Evolutionary conservation across 2,888 invertebrate genomes (phyloP), one percentile per base, ranked within the genome.

Genomic region (Clepsis dumicolana): DNA sequence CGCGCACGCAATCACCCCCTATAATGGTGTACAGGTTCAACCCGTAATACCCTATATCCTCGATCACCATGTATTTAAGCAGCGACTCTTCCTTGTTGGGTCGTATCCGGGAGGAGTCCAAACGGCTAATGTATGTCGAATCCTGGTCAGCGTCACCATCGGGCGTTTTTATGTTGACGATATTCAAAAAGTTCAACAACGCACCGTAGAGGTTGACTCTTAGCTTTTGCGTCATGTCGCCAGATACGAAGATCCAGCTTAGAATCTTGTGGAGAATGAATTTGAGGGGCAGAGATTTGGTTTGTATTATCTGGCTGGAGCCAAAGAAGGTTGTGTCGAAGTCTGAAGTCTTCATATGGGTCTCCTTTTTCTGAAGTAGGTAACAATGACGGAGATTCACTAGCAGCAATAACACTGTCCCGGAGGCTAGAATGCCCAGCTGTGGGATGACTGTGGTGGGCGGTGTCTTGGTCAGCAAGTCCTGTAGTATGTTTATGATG

Each of bases 121-220:
- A 82, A 0, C 96, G 94, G 64, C 95, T 95, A 0, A 96, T 94
- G 69, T 96, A 96, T 0, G 95, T 95, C 21, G 85, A 88, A 63
- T 91, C 73, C 50, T 88, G 91, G 38, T 89, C 88, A 14, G 87
- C 91, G 0, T 87, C 87, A 0, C 91, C 91, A 0, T 87, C 73
- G 16, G 89, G 89, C 0, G 88, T 87, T 73, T 94, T 94, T 74
- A 94, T 83, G 73, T 95, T 96, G 0, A 96, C 95, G 16, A 98
- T 96, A 76, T 96, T 96, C 65, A 98, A 90, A 73, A 96, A 97
- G 75, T 97, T 97, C 0, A 98, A 87, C 18, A 98, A 83, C 0
- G 98, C 96, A 0, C 97, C 97, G 81, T 98, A 98, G 14, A 98
- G 87, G 84, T 98, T 97, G 0, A 98, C 97, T 52, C 98, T 90